These are phyloP conservation scores for Andrena marginata DNA, from an alignment of 2,888 invertebrate species.

Conservation along the genomic window DNA sequence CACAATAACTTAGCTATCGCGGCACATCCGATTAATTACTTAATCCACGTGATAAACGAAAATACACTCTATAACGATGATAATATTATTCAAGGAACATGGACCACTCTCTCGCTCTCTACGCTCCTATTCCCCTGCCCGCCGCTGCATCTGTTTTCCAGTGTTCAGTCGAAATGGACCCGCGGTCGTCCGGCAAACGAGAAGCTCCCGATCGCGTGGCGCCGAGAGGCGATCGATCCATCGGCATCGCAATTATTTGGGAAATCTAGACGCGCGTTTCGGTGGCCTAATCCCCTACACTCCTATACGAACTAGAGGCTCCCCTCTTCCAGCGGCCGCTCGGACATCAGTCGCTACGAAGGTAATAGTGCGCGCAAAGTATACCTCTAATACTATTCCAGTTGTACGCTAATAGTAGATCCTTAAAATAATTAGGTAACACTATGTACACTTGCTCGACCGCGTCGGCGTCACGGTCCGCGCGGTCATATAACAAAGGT, in stretches of 20 bases:
- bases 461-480: constrained; percentile 38
- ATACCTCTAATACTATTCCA: constrained; percentile 74
- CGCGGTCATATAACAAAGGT: constrained; percentile 64
- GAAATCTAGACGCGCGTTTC: constrained; percentile 66
- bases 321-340: constrained; percentile 65
- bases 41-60: constrained; percentile 24
- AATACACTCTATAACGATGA: constrained; percentile 44
- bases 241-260: constrained; percentile 67
- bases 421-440: constrained; percentile 81
- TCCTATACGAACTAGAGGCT: constrained; percentile 76
- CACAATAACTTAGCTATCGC: constrained; percentile 51
- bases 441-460: constrained; percentile 78
- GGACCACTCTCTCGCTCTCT: constrained; percentile 34
- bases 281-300: constrained; percentile 67
- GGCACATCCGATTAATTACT: constrained; percentile 30
- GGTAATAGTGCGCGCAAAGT: constrained; percentile 76
- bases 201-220: constrained; percentile 1
- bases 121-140: neutral
- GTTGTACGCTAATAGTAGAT: constrained; percentile 76
- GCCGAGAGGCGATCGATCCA: constrained; percentile 5
- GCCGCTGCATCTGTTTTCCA: neutral
- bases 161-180: constrained; percentile 16
- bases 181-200: constrained; percentile 15
- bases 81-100: constrained; percentile 64
- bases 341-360: constrained; percentile 75